Percentiles rank a stretch among this genome's conserved stretches.
These are phyloP conservation scores for Kryphioiulus occultus DNA, from an alignment of 2,888 invertebrate species.

Conservation along the genomic window DNA sequence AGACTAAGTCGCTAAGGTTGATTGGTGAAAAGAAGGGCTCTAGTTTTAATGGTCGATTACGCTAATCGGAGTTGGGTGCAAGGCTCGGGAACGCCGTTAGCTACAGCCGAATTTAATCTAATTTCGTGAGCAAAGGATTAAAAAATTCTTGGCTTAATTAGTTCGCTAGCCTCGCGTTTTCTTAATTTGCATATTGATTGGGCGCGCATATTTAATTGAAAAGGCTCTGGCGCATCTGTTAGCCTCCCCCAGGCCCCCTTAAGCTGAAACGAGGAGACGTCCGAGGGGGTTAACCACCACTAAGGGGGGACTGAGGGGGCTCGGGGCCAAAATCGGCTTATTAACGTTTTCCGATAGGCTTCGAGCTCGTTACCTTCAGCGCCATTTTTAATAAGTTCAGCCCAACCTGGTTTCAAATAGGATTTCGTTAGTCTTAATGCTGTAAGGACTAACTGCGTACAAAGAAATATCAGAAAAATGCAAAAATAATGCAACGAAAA, in stretches of 20 bases:
- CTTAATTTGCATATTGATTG: constrained; percentile 33
- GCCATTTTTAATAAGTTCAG: not conserved
- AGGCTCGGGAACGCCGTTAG: not conserved
- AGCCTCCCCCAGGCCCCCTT: constrained; percentile 8
- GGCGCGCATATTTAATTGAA: constrained; percentile 35
- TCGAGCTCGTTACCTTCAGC: not conserved
- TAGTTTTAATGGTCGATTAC: no score
- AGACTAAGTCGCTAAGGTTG: no score
- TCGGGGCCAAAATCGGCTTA: not conserved
- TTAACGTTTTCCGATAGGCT: not conserved
- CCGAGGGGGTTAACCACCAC: not conserved
- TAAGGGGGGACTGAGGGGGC: not conserved
- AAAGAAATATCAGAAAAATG: no score
- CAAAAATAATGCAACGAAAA: no score
- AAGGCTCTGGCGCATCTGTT: not conserved
- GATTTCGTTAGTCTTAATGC: not conserved
- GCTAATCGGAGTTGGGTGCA: not conserved
- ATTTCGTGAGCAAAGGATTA: constrained; percentile 30
- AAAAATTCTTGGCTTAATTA: constrained; percentile 11
- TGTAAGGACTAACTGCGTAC: no score
- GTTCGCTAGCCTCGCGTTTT: constrained; percentile 15
- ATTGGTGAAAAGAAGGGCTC: no score
- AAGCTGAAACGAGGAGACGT: not conserved
- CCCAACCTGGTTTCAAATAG: not conserved
- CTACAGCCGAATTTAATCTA: constrained; percentile 17